Evolutionary conservation across 1,140 invertebrate genomes (phyloP).

Genomic region (Euborellia annulipes): DNA sequence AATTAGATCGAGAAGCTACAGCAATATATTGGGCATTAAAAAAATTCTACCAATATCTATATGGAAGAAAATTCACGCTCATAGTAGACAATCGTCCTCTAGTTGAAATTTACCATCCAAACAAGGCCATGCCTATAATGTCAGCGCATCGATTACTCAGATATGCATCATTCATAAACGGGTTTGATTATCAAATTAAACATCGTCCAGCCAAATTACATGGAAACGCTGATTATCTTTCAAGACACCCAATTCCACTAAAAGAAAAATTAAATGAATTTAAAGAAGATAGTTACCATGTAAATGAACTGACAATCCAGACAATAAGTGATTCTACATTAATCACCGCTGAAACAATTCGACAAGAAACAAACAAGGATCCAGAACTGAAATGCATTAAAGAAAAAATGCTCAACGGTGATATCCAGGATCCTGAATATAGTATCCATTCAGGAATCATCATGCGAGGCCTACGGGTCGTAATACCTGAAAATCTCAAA

Average conservation of each 20-base stretch:
- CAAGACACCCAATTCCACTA: constrained; percentile 4
- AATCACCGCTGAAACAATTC: not conserved
- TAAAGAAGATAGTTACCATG: too few relatives aligned
- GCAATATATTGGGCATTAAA: constrained; percentile 11
- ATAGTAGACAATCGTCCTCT: constrained; percentile 32
- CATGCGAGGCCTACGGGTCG: too few relatives aligned
- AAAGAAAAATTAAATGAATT: too few relatives aligned
- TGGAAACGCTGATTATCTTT: constrained; percentile 8
- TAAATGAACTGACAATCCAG: not conserved
- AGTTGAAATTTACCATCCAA: constrained; percentile 22
- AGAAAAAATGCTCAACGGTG: not conserved
- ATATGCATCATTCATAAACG: not conserved
- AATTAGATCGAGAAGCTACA: constrained; percentile 31
- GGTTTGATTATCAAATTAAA: constrained; percentile 3
- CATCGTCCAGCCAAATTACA: not conserved
- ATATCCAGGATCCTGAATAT: too few relatives aligned
- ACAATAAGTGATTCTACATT: constrained; percentile 4
- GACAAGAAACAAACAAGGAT: not conserved
- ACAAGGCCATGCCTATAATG: too few relatives aligned
- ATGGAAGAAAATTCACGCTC: constrained; percentile 24
- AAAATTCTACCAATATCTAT: constrained; percentile 21
- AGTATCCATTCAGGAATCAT: too few relatives aligned
- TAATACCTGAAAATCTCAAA: too few relatives aligned
- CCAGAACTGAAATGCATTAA: not conserved
- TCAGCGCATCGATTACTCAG: constrained; percentile 11